Evolutionary conservation across 2,888 invertebrate species (phyloP).

Genomic region (Cheilosia vulpina): DNA sequence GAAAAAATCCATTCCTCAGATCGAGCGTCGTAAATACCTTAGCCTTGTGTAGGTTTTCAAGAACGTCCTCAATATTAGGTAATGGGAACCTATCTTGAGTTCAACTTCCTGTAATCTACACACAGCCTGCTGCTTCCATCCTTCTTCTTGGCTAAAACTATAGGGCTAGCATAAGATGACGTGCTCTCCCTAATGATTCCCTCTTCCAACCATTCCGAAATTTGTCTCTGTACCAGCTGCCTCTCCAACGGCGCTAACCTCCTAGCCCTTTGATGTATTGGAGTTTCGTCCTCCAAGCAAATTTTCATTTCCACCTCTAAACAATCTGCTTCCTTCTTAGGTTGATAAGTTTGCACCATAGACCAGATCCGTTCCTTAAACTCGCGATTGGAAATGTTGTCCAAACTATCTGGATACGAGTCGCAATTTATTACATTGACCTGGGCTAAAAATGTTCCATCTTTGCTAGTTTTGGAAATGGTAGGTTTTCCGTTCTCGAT

Average conservation of each 20-base stretch:
- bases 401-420: background rate
- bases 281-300: background rate
- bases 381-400: background rate
- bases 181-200: background rate
- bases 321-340: background rate
- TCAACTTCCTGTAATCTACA: slow-evolving; percentile 71
- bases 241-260: background rate
- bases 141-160: slow-evolving; percentile 4
- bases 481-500: slow-evolving; percentile 23
- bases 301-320: background rate
- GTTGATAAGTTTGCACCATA: background rate
- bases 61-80: slow-evolving; percentile 40
- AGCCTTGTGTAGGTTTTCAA: slow-evolving; percentile 73
- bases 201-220: slow-evolving; percentile 34
- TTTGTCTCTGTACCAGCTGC: slow-evolving; percentile 15
- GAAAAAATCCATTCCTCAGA: slow-evolving; percentile 63
- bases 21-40: slow-evolving; percentile 76
- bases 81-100: slow-evolving; percentile 38
- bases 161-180: background rate
- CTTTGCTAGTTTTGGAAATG: slow-evolving; percentile 19
- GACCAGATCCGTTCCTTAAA: slow-evolving; percentile 1
- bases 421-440: slow-evolving; percentile 28
- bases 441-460: slow-evolving; percentile 15
- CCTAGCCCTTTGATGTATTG: background rate
- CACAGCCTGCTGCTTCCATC: slow-evolving; percentile 4